Conservation (phyloP, 2,797 vertebrate genomes). For the Crenichthys baileyi region DNA sequence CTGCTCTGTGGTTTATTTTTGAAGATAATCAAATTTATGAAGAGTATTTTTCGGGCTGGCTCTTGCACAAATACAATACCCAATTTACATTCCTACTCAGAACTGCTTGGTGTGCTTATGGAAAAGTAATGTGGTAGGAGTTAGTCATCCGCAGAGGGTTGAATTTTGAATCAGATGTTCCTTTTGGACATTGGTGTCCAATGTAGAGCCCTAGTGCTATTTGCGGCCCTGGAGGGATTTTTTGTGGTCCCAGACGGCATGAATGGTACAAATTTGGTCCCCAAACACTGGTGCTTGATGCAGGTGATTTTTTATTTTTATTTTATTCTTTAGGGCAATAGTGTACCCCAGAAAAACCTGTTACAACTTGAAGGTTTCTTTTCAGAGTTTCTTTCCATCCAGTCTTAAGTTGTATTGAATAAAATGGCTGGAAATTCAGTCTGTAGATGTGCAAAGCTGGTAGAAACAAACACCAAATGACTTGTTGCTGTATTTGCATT, state of each 20-base stretch:
- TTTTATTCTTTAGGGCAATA: background rate
- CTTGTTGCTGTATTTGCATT: background rate
- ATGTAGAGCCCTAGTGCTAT: background rate
- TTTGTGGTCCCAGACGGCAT: background rate
- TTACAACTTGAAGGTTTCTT: background rate
- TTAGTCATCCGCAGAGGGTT: background rate
- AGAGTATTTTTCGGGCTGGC: constrained; percentile 8
- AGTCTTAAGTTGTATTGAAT: background rate
- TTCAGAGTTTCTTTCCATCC: background rate
- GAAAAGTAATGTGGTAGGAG: background rate
- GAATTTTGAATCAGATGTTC: background rate
- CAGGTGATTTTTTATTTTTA: background rate
- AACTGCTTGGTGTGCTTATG: background rate
- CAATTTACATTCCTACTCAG: background rate
- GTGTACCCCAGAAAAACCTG: background rate
- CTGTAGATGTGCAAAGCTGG: background rate
- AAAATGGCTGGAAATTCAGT: background rate
- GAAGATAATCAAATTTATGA: constrained; percentile 19
- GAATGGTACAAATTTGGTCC: background rate
- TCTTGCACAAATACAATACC: constrained; percentile 7
- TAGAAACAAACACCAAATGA: background rate
- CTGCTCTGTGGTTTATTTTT: constrained; percentile 34
- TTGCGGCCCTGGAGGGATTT: background rate
- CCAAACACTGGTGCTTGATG: background rate
- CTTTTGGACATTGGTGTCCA: background rate